phyloP scores from a whole-genome alignment of 2,888 invertebrate genomes.

The Empis livida region DNA sequence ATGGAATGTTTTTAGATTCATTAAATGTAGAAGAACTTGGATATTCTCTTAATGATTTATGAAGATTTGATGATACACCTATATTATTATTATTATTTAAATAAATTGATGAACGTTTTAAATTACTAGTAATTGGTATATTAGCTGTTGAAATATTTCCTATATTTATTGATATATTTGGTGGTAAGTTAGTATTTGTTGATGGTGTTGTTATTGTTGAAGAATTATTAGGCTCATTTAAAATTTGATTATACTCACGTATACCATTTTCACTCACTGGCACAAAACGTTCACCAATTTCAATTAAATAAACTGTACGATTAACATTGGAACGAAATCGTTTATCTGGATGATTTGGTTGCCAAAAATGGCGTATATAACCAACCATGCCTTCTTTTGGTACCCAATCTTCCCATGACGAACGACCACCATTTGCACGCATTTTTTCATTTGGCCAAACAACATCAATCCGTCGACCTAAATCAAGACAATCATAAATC shows the following conservation, averaged over 20 bases:
- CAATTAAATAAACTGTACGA: slow-evolving; percentile 80
- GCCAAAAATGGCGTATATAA: slow-evolving; percentile 86
- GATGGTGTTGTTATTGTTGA: slow-evolving; percentile 12
- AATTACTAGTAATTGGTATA: neutral
- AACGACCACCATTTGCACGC: slow-evolving; percentile 73
- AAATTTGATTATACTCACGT: slow-evolving; percentile 38
- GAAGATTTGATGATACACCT: too few species aligned
- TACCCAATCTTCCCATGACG: slow-evolving; percentile 82
- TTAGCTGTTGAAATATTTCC: neutral
- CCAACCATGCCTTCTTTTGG: slow-evolving; percentile 90
- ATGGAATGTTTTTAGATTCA: neutral
- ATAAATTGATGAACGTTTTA: too few species aligned
- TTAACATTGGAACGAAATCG: slow-evolving; percentile 83
- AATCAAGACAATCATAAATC: slow-evolving; percentile 84
- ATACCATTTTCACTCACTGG: slow-evolving; percentile 87
- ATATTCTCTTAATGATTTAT: neutral
- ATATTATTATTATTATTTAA: too few species aligned
- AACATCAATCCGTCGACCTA: slow-evolving; percentile 84
- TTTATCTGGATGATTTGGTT: slow-evolving; percentile 81
- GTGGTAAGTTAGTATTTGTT: slow-evolving; percentile 6
- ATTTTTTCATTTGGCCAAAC: slow-evolving; percentile 89
- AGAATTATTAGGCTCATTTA: neutral
- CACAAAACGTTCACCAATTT: slow-evolving; percentile 84
- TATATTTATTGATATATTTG: too few species aligned
- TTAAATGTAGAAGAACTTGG: neutral